Evolutionary conservation across 1,140 invertebrate genomes (phyloP).

Genomic region (Homalodisca vitripennis): DNA sequence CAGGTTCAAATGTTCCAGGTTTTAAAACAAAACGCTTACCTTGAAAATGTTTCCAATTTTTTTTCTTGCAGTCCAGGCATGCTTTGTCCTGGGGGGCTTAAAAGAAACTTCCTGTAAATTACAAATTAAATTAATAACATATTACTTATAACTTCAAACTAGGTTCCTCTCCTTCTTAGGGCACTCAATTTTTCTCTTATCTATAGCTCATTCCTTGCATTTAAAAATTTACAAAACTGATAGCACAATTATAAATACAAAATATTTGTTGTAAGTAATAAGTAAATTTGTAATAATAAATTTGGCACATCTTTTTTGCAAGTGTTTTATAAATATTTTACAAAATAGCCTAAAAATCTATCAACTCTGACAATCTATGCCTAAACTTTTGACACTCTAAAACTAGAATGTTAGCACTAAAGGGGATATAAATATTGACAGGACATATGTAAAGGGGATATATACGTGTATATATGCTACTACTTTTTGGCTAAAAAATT

Average conservation of each 20-base stretch:
- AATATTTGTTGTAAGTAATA: background rate
- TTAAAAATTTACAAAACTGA: background rate
- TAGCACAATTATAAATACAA: background rate
- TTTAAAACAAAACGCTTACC: background rate
- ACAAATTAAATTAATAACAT: background rate
- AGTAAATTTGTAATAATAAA: background rate
- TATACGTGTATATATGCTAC: too few relatives aligned
- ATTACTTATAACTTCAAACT: background rate
- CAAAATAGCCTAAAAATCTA: too few relatives aligned
- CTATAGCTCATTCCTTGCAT: background rate
- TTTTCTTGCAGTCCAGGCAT: constrained; percentile 22
- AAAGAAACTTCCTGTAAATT: background rate
- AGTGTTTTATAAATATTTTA: too few relatives aligned
- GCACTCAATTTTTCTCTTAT: background rate
- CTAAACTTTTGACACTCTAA: too few relatives aligned
- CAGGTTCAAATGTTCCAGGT: background rate
- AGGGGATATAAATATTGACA: too few relatives aligned
- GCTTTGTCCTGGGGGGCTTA: background rate
- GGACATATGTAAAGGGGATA: too few relatives aligned
- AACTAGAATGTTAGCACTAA: too few relatives aligned
- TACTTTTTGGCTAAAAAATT: too few relatives aligned
- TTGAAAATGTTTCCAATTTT: constrained; percentile 12
- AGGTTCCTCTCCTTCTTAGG: background rate
- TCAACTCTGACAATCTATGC: too few relatives aligned
- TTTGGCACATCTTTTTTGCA: too few relatives aligned